phyloP scores from a whole-genome alignment of 1,140 invertebrate genomes.

The Ceratina australensis region DNA sequence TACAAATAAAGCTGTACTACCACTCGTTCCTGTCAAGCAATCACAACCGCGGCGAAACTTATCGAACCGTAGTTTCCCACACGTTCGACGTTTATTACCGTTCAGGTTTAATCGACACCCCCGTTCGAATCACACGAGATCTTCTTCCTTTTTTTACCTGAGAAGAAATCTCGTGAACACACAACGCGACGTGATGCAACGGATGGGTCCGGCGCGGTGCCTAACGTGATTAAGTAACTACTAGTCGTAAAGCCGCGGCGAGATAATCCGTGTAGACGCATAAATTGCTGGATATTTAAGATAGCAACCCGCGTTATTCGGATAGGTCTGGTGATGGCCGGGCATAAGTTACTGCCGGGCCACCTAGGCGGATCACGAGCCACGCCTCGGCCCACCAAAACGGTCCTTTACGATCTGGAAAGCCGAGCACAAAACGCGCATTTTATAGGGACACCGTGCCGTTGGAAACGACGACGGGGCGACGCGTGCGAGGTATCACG shows the following conservation, averaged over 20 bases:
- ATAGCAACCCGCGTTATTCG: constrained; percentile 67
- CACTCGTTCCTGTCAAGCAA: background rate
- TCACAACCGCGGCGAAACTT: background rate
- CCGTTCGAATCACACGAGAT: background rate
- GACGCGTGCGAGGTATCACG: constrained; percentile 65
- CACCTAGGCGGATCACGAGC: constrained; percentile 65
- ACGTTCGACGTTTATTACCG: background rate
- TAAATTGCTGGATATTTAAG: constrained; percentile 73
- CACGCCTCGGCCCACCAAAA: constrained; percentile 62
- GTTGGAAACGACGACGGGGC: constrained; percentile 25
- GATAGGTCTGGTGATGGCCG: constrained; percentile 68
- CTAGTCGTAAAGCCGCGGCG: constrained; percentile 65
- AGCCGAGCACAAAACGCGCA: constrained; percentile 53
- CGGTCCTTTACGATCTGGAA: constrained; percentile 51
- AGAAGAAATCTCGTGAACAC: constrained; percentile 6
- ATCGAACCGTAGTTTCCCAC: background rate
- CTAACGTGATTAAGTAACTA: constrained; percentile 74
- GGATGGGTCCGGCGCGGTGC: constrained; percentile 37
- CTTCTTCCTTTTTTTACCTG: background rate
- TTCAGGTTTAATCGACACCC: background rate
- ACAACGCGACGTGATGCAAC: background rate
- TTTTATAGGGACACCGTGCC: constrained; percentile 54
- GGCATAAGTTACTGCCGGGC: constrained; percentile 68
- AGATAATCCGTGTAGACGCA: constrained; percentile 72
- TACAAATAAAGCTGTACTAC: background rate